A percentile compares a stretch with the other conserved stretches of the same genome.
These are phyloP conservation scores for Bruchidius siliquastri DNA, from an alignment of 2,888 invertebrate genomes.

Conservation along the genomic window DNA sequence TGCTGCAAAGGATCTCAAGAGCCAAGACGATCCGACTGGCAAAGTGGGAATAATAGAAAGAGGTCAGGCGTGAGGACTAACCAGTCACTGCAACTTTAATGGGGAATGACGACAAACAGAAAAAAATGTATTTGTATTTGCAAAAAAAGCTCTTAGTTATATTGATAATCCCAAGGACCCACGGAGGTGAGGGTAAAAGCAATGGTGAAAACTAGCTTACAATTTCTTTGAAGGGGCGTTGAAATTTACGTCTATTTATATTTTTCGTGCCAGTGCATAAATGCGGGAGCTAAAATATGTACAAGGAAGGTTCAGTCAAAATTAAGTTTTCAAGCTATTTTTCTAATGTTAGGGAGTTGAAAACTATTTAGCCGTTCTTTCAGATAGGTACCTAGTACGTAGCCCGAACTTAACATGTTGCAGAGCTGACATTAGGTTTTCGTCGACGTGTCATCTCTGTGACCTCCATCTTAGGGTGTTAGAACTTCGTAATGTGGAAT, in stretches of 20 bases:
- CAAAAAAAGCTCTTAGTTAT: background rate
- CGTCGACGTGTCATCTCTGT: no score
- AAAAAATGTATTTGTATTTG: background rate
- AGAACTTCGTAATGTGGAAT: no score
- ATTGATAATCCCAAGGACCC: background rate
- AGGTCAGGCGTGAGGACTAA: background rate
- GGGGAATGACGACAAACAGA: background rate
- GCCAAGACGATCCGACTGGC: background rate
- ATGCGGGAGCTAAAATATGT: background rate
- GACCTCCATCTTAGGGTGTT: no score
- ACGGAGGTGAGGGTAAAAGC: background rate
- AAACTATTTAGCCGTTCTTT: no score
- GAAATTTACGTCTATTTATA: background rate
- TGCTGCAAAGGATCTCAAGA: background rate
- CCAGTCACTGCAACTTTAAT: background rate
- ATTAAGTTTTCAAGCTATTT: no score
- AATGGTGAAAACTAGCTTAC: background rate
- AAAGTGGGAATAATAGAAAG: no score
- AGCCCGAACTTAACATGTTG: no score
- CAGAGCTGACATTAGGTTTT: no score
- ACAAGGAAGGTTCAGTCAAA: background rate
- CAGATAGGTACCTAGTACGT: no score
- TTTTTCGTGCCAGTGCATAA: background rate
- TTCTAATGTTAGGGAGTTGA: no score
- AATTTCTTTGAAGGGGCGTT: background rate